phyloP scores from a whole-genome alignment of 2,888 invertebrate genomes.

The Idaea aversata region DNA sequence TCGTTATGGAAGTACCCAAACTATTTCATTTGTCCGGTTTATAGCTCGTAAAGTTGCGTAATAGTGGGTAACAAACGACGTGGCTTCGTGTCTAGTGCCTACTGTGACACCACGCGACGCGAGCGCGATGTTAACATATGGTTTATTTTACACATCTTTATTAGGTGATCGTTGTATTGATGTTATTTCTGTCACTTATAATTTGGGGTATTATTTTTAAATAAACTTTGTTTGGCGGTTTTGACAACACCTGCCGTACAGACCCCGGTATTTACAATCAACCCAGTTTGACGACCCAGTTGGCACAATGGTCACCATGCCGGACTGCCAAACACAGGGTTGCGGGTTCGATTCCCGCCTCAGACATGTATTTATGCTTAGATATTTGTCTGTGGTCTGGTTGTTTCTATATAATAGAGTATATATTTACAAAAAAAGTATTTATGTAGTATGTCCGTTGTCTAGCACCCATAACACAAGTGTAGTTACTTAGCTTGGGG shows the following conservation, averaged over 20 bases:
- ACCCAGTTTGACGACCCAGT: too few relatives aligned
- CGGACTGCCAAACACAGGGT: too few relatives aligned
- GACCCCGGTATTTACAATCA: too few relatives aligned
- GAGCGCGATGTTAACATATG: conserved; percentile 41
- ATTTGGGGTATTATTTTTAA: neutral
- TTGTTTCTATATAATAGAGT: too few relatives aligned
- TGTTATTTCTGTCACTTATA: conserved; percentile 17
- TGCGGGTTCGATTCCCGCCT: too few relatives aligned
- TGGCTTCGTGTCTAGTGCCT: conserved; percentile 8
- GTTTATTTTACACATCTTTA: conserved; percentile 42
- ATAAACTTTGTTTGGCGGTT: conserved; percentile 9
- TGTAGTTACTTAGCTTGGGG: too few relatives aligned
- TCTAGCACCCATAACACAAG: too few relatives aligned
- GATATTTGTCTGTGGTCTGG: too few relatives aligned
- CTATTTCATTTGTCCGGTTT: conserved; percentile 61
- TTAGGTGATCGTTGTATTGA: conserved; percentile 33
- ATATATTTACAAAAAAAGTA: too few relatives aligned
- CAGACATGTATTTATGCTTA: too few relatives aligned
- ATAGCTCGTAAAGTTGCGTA: conserved; percentile 44
- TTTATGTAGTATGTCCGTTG: too few relatives aligned
- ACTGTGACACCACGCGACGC: conserved; percentile 5
- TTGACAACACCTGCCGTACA: conserved; percentile 9
- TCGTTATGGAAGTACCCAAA: conserved; percentile 30
- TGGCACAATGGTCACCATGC: too few relatives aligned
- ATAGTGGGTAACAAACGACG: conserved; percentile 24